Evolutionary conservation across 2,888 invertebrate species (phyloP), one percentile per base, ranked within the genome.

Genomic region (Ceramica pisi): DNA sequence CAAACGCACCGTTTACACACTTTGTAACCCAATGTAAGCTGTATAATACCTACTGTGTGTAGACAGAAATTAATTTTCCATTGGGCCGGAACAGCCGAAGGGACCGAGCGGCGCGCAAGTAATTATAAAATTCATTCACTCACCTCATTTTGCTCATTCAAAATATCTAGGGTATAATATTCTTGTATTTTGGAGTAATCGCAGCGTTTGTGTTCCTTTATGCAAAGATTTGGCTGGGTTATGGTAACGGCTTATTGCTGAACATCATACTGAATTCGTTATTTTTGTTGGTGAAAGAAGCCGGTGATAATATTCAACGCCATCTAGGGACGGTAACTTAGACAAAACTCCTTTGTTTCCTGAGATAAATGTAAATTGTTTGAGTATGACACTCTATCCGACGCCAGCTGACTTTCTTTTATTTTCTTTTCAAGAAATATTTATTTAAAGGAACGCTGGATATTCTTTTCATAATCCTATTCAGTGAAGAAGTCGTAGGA

Each of bases 41-140:
- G 59, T 77, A 73, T 83, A 83, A 84, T 82, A 73, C 71, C 73
- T 64, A 31, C 78, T 66, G 71, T 78, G 82, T 87, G 82, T 81
- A 79, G 80, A 84, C 78, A 80, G 84, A 91, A 91, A 92, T 92
- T 91, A 91, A 92, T 92, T 90, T 91, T 88, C 88, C 90, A 90
- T 88, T 83, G 86, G 82, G 76, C 83, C 78, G 83, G 85, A 75
- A 87, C 80, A 72, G 78, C 87, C 88, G 74, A 63, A 74, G 86
- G 87, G 87, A 82, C 76, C 65, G 72, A 78, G 74, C 75, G 74
- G 75, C 83, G 80, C 80, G 80, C 88, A 83, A 88, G 88, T 91
- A 91, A 92, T 92, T 91, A 91, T 90, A 90, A 89, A 87, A 88
- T 89, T 87, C 87, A 88, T 88, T 84, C 86, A 80, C 85, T 87